phyloP scores from a whole-genome alignment of 2,888 invertebrate species.

The Phragmatobia fuliginosa region DNA sequence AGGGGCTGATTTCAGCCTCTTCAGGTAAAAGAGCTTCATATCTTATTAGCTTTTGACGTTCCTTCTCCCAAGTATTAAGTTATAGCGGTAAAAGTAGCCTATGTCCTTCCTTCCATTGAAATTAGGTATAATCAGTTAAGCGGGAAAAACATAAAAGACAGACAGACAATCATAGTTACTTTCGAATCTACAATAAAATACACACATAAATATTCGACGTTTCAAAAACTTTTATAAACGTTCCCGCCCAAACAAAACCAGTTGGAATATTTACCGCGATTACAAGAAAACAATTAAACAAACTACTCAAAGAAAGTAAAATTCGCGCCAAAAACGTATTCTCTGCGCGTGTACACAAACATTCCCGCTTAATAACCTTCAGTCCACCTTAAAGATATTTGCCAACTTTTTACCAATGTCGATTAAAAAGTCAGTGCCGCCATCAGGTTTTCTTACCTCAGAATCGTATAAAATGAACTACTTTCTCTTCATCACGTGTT shows the following conservation, averaged over 20 bases:
- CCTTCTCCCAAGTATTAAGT: no score
- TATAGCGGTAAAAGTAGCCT: no score
- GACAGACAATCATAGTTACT: no score
- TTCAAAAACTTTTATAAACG: background rate
- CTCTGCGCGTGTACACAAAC: slow-evolving; percentile 33
- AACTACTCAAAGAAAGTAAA: slow-evolving; percentile 16
- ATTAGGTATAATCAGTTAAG: no score
- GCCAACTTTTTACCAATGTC: slow-evolving; percentile 66
- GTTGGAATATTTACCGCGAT: background rate
- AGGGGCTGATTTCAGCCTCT: no score
- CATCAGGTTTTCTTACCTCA: slow-evolving; percentile 54
- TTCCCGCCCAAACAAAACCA: background rate
- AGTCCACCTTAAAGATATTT: slow-evolving; percentile 55
- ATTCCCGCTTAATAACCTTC: slow-evolving; percentile 42
- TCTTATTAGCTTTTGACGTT: no score
- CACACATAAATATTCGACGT: no score
- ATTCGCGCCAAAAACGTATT: slow-evolving; percentile 25
- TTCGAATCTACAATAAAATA: no score
- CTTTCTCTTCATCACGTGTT: slow-evolving; percentile 58
- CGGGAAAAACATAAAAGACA: no score
- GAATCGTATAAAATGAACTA: slow-evolving; percentile 46
- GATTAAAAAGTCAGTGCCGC: slow-evolving; percentile 67
- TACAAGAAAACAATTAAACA: background rate
- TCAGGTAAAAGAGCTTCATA: no score
- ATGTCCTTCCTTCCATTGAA: no score